Evolutionary conservation across 2,113 vertebrate species (phyloP), one percentile per base, ranked within the genome.

Genomic region (Anolis carolinensis): DNA sequence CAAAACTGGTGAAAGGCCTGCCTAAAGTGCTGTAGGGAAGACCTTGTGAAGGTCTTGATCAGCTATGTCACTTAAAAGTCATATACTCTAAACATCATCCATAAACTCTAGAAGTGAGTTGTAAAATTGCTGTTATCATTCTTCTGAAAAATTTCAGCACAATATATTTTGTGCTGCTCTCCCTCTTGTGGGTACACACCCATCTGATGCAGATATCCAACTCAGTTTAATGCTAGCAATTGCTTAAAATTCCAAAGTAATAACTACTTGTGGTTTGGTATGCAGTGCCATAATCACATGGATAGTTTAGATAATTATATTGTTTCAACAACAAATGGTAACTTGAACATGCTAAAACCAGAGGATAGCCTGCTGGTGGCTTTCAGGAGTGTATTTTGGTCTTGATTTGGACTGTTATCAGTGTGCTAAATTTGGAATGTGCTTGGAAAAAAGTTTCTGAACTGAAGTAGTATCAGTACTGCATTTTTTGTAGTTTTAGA

Each of bases 341-440:
- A 65, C 67, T 83, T 89, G 75, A 39, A 76, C 65, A 87, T 89
- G 55, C n/a, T 74, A 36, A 76, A 88, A 74, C 82, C 85, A 23
- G 67, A 73, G 16, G 30, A 39, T 88, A 68, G 67, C 14, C 39
- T 76, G 74, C n/a, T 44, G 62, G 59, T 88, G 62, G 44, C 87
- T 92, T 80, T 65, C 36, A 65, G 81, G 75, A 87, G 34, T 34
- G 4, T 62, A 25, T 20, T 7, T n/a, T 23, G 0, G 1, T 1
- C 4, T 67, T 79, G 77, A 73, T 88, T 81, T 76, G 63, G 50
- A 72, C 23, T 2, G 14, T 78, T 88, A 67, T 39, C 76, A 30
- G 79, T 74, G 62, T 44, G 2, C 20, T 83, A 83, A 32, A 80
- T 88, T 75, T 92, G 62, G 83, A 52, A 83, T 86, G 89, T 83